Percentiles rank a stretch among this genome's conserved stretches.
Evolutionary conservation across 2,797 vertebrate genomes (phyloP).

Genomic region (Halcyon badia): DNA sequence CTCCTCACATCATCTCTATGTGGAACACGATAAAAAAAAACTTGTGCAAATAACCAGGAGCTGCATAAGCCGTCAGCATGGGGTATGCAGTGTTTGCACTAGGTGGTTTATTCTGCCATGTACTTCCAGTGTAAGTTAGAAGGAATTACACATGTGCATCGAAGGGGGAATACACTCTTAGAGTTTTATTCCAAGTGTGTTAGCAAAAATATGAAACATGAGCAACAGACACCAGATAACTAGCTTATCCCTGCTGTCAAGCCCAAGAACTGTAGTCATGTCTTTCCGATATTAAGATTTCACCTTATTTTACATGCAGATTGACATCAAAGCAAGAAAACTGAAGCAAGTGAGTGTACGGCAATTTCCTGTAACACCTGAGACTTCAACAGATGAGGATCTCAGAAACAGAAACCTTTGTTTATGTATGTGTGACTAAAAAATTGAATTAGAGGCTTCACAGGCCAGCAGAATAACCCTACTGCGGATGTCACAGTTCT

Average conservation of each 20-base stretch:
- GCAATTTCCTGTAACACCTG: constrained; percentile 69
- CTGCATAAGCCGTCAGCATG: neutral
- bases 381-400: constrained; percentile 64
- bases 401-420: constrained; percentile 50
- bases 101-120: neutral
- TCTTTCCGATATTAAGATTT: constrained; percentile 67
- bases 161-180: constrained; percentile 13
- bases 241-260: constrained; percentile 66
- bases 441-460: constrained; percentile 66
- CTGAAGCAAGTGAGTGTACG: constrained; percentile 55
- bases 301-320: constrained; percentile 75
- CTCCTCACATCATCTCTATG: neutral
- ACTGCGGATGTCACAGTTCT: constrained; percentile 31
- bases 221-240: constrained; percentile 51
- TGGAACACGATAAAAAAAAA: constrained; percentile 18
- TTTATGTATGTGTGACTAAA: constrained; percentile 65
- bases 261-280: constrained; percentile 34
- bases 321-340: constrained; percentile 71
- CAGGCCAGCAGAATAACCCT: constrained; percentile 45
- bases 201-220: constrained; percentile 52
- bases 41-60: constrained; percentile 39
- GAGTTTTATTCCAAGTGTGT: constrained; percentile 24
- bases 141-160: constrained; percentile 45
- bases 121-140: constrained; percentile 20
- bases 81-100: constrained; percentile 22